phyloP scores from a whole-genome alignment of 2,113 vertebrate species.

The Anarhynchus alexandrinus region DNA sequence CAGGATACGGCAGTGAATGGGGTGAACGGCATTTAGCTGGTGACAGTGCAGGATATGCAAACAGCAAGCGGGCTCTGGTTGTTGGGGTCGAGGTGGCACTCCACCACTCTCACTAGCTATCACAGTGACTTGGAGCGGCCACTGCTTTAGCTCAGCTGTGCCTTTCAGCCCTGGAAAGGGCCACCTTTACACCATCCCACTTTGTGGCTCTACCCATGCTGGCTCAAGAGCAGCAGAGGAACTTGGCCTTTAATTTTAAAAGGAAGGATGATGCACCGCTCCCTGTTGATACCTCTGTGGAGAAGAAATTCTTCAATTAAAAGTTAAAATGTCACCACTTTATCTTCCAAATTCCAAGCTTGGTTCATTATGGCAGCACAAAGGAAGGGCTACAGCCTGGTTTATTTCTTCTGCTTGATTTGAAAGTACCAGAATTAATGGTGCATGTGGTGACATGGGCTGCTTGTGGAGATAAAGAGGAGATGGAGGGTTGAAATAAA shows the following conservation, averaged over 20 bases:
- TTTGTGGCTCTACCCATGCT: background rate
- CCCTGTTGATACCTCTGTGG: background rate
- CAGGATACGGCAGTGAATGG: background rate
- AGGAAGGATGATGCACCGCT: background rate
- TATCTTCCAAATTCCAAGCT: background rate
- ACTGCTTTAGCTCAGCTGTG: background rate
- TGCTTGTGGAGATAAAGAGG: background rate
- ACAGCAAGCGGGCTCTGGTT: background rate
- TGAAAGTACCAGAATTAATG: constrained; percentile 42
- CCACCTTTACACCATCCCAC: background rate
- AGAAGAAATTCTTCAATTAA: background rate
- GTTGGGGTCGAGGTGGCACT: background rate
- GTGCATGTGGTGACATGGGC: background rate
- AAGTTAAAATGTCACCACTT: constrained; percentile 23
- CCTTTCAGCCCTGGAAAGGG: background rate
- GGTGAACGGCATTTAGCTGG: background rate
- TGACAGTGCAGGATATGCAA: background rate
- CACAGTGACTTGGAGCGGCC: background rate
- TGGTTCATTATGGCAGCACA: background rate
- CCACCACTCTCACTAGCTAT: background rate
- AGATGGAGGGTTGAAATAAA: background rate
- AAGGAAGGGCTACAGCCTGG: background rate
- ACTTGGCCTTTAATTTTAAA: background rate
- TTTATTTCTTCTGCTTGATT: constrained; percentile 30
- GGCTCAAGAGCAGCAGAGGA: background rate